Evolutionary conservation across 2,113 vertebrate species (phyloP).

Genomic region (Dromiciops gliroides): DNA sequence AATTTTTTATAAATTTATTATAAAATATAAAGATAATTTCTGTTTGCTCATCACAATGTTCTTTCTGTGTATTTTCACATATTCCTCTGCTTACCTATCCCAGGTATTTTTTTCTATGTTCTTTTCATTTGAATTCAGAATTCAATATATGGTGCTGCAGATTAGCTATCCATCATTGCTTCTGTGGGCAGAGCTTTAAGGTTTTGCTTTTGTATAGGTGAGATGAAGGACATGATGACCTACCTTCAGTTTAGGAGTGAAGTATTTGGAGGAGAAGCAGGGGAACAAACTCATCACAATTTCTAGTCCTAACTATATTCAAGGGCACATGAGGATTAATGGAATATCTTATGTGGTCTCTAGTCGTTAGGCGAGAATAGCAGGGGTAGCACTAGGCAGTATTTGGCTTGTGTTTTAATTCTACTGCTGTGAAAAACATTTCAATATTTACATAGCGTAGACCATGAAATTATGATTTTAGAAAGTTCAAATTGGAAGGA

Average conservation of each 20-base stretch:
- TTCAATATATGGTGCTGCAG: background rate
- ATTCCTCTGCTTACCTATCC: background rate
- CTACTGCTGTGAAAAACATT: conserved; percentile 70
- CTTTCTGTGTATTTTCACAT: background rate
- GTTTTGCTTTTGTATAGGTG: background rate
- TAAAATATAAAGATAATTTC: background rate
- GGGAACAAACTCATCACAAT: background rate
- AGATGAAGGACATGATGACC: background rate
- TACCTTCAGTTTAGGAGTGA: background rate
- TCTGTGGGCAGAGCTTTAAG: background rate
- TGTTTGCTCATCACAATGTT: background rate
- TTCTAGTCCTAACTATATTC: background rate
- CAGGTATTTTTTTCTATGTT: background rate
- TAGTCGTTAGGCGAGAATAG: conserved; percentile 34
- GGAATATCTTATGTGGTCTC: conserved; percentile 44
- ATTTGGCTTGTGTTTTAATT: conserved; percentile 57
- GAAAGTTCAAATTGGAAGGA: conserved; percentile 67
- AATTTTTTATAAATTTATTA: background rate
- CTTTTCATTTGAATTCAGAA: background rate
- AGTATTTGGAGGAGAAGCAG: background rate
- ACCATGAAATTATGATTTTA: conserved; percentile 72
- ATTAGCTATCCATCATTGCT: background rate
- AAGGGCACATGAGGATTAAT: background rate
- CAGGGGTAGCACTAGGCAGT: conserved; percentile 34
- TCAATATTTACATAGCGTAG: conserved; percentile 77